phyloP scores from a whole-genome alignment of 2,113 vertebrate genomes.

The Atrichornis clamosus region DNA sequence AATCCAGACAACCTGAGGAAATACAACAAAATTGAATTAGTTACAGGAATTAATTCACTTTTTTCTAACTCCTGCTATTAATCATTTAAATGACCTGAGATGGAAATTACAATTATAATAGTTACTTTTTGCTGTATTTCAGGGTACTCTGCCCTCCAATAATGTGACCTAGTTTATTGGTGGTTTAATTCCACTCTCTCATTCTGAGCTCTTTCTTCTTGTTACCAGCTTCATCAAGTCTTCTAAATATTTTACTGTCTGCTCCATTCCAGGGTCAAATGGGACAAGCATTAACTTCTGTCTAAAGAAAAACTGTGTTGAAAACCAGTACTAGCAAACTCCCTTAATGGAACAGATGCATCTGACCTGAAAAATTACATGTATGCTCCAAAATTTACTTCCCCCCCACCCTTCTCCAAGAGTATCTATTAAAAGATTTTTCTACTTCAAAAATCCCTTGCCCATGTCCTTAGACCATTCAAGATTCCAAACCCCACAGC shows the following conservation, averaged over 20 bases:
- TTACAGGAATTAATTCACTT: constrained; percentile 32
- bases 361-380: constrained; percentile 1
- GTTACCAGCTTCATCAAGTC: neutral
- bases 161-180: constrained; percentile 7
- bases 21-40: constrained; percentile 30
- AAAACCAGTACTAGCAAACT: neutral
- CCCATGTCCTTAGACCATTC: neutral
- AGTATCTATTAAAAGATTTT: neutral
- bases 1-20: constrained; percentile 21
- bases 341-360: neutral
- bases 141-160: neutral
- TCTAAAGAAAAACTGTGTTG: neutral
- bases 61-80: constrained; percentile 23
- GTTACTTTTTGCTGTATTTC: neutral
- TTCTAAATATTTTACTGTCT: constrained; percentile 22
- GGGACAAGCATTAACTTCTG: neutral
- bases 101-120: neutral
- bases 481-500: neutral
- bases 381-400: neutral
- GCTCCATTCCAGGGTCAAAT: neutral
- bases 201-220: neutral
- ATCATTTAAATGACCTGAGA: constrained; percentile 19
- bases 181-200: neutral
- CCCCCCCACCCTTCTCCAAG: neutral
- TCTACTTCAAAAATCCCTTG: neutral